These are phyloP conservation scores for Hermodice carunculata DNA, from an alignment of 2,888 invertebrate genomes.

Conservation along the genomic window DNA sequence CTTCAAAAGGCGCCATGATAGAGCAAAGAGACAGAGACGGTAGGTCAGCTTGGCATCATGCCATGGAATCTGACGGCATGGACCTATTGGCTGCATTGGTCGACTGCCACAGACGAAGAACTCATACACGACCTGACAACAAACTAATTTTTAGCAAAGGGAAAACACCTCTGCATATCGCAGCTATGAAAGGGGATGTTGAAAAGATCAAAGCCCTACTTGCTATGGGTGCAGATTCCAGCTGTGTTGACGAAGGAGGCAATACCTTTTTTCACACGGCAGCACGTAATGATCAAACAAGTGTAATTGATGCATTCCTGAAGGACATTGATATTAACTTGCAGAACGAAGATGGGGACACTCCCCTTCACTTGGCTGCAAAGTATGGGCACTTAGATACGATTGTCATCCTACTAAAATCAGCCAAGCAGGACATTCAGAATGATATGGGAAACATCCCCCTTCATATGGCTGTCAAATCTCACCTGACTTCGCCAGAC, in stretches of 20 bases:
- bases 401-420: constrained; percentile 20
- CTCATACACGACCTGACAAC: not conserved
- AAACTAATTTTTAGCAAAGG: constrained; percentile 2
- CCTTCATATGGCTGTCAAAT: constrained; percentile 57
- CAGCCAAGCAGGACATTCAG: constrained; percentile 45
- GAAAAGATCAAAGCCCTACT: constrained; percentile 56
- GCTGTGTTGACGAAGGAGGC: constrained; percentile 49
- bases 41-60: constrained; percentile 53
- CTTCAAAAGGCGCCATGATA: constrained; percentile 43
- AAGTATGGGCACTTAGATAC: constrained; percentile 13
- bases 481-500: constrained; percentile 46
- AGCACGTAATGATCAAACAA: constrained; percentile 51
- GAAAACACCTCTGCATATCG: constrained; percentile 52
- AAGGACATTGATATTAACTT: constrained; percentile 45
- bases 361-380: constrained; percentile 40
- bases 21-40: constrained; percentile 53
- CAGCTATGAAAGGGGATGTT: constrained; percentile 46
- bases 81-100: constrained; percentile 36
- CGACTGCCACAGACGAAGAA: not conserved
- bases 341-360: constrained; percentile 48
- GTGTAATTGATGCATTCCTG: constrained; percentile 50
- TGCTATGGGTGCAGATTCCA: constrained; percentile 49
- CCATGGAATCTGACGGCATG: constrained; percentile 46
- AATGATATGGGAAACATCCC: constrained; percentile 58
- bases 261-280: constrained; percentile 65